phyloP scores from a whole-genome alignment of 2,888 invertebrate species.

The Stramonita haemastoma region DNA sequence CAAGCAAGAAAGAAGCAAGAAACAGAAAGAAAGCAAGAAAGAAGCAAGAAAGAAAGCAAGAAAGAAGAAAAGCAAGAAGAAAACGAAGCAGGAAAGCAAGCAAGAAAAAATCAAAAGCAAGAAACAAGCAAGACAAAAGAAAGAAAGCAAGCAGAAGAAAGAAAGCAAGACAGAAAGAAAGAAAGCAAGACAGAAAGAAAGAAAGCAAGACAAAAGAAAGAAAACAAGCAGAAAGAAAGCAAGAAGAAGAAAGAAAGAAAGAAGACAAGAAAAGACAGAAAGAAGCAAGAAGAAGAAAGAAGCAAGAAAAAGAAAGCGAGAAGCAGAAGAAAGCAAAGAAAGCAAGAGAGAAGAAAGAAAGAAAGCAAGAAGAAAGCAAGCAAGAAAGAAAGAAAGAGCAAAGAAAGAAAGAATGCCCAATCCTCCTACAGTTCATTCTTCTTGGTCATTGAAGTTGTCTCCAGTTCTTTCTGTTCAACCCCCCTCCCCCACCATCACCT shows the following conservation, averaged over 20 bases:
- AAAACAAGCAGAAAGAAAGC: not conserved
- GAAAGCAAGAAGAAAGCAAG: too few relatives aligned
- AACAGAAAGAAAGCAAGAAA: not conserved
- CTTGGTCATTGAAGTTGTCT: too few relatives aligned
- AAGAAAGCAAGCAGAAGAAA: not conserved
- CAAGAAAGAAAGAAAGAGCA: too few relatives aligned
- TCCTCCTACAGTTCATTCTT: too few relatives aligned
- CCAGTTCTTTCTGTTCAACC: too few relatives aligned
- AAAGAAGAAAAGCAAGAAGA: not conserved
- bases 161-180: not conserved
- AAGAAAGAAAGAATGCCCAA: too few relatives aligned
- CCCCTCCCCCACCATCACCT: too few relatives aligned
- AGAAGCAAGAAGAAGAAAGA: not conserved
- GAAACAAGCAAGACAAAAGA: not conserved
- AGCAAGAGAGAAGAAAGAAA: not conserved
- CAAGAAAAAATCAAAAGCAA: not conserved
- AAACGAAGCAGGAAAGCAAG: not conserved
- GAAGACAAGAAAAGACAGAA: not conserved
- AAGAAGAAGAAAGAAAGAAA: not conserved
- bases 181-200: not conserved
- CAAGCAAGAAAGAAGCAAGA: not conserved
- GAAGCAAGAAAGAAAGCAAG: not conserved
- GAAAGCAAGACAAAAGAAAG: not conserved
- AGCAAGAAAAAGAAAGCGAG: not conserved
- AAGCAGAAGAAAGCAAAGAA: not conserved